Conservation (phyloP, 2,113 vertebrate genomes). For the Ibidorhyncha struthersii region DNA sequence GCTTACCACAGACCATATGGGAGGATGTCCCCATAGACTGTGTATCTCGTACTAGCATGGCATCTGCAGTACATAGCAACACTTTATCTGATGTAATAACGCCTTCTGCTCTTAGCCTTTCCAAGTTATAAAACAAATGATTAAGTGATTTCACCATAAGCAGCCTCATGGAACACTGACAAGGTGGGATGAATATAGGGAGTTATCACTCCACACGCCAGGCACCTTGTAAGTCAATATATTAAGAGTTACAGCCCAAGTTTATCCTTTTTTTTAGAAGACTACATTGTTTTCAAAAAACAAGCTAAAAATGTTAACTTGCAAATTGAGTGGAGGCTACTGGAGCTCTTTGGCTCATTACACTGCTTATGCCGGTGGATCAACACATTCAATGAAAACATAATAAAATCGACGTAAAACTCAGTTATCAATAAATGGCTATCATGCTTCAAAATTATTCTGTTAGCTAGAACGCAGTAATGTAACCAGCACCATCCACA, state of each 20-base stretch:
- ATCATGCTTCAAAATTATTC: background rate
- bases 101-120: slow-evolving; percentile 50
- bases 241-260: background rate
- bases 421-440: background rate
- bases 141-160: slow-evolving; percentile 16
- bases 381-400: background rate
- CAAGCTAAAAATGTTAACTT: background rate
- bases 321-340: background rate
- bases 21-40: slow-evolving; percentile 32
- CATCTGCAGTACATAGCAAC: slow-evolving; percentile 61
- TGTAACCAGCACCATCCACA: background rate
- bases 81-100: slow-evolving; percentile 51
- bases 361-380: background rate
- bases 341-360: background rate
- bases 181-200: background rate
- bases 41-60: background rate
- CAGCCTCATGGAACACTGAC: background rate
- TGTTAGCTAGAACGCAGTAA: background rate
- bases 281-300: background rate
- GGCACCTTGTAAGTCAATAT: background rate
- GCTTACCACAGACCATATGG: slow-evolving; percentile 56
- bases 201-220: background rate
- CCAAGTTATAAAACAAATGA: slow-evolving; percentile 46
- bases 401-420: background rate
- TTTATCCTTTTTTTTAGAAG: background rate